Base-by-base conservation (phyloP, 2,113 vertebrate genomes). In the Sinocyclocheilus maitianheensis region DNA sequence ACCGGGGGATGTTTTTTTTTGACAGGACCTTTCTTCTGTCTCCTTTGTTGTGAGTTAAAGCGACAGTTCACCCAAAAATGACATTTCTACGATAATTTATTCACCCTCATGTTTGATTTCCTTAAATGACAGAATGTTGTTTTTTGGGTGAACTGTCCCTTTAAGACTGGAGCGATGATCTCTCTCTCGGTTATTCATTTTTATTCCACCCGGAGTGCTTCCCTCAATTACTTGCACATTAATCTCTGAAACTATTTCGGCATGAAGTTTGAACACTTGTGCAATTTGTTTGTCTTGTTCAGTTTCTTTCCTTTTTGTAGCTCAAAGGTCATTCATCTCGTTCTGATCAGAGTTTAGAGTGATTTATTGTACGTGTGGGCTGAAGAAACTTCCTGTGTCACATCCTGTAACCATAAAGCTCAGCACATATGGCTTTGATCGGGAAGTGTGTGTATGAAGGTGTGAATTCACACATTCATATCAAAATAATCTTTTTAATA, bases 361-460 rank as follows among this genome's bases (percentile, higher is more conserved):
- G 74, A 84, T 53, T 79, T 85, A 53, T 69, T 12, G 10, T 34
- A 22, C 24, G 34, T 77, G 60, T 60, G 48, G 37, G 77, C 67
- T 46, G 16, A 55, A 71, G 77, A 72, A 58, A 11, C 16, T 85
- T 85, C 76, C 76, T 71, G 63, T 60, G 22, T 80, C 3, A 85
- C 20, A 65, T 76, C 69, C 53, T 22, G 37, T 30, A 37, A 0
- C 3, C 34, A 62, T 86, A 26, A 76, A 83, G 30, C 22, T 34
- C 14, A 22, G 67, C 18, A 22, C 8, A 16, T 20, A 37, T 71
- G 9, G 18, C 34, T 71, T 40, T 20, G 16, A 20, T 4, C 16
- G 16, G 30, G 16, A 69, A 18, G 16, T 69, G 16, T 37, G 65
- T 71, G 30, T 2, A 37, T 51, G 46, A 77, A 77, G 46, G 46